Conservation (phyloP, 2,888 invertebrate genomes). For the Dascillus cervinus region DNA sequence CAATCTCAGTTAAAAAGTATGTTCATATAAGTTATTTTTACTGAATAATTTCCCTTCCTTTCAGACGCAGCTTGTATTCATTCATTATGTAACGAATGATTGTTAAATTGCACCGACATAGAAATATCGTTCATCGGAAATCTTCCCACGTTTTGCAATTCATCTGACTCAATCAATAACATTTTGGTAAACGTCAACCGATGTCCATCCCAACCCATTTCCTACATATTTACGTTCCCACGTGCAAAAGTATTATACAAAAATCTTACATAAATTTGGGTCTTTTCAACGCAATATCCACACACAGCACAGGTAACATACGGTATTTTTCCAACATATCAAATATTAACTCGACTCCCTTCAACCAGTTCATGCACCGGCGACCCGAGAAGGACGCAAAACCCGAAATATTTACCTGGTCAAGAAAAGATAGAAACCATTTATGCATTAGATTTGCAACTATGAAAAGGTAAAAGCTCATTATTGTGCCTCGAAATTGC, state of each 20-base stretch:
- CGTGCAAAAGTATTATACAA: constrained; percentile 23
- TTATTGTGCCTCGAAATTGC: constrained; percentile 11
- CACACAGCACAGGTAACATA: too few relatives aligned
- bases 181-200: constrained; percentile 16
- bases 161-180: constrained; percentile 18
- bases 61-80: too few relatives aligned
- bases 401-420: constrained; percentile 23
- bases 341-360: too few relatives aligned
- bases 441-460: constrained; percentile 16
- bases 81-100: too few relatives aligned
- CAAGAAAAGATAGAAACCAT: constrained; percentile 19
- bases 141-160: constrained; percentile 19
- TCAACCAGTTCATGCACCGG: too few relatives aligned
- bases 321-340: too few relatives aligned
- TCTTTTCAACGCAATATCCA: constrained; percentile 18
- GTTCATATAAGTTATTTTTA: too few relatives aligned
- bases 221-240: constrained; percentile 25
- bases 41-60: too few relatives aligned
- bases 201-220: constrained; percentile 22
- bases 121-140: too few relatives aligned
- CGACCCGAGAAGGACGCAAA: too few relatives aligned
- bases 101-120: too few relatives aligned
- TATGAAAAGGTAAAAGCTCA: constrained; percentile 13
- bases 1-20: too few relatives aligned
- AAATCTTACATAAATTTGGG: constrained; percentile 24